Evolutionary conservation across 2,113 vertebrate genomes (phyloP).

Genomic region (Phylloscopus trochiloides): DNA sequence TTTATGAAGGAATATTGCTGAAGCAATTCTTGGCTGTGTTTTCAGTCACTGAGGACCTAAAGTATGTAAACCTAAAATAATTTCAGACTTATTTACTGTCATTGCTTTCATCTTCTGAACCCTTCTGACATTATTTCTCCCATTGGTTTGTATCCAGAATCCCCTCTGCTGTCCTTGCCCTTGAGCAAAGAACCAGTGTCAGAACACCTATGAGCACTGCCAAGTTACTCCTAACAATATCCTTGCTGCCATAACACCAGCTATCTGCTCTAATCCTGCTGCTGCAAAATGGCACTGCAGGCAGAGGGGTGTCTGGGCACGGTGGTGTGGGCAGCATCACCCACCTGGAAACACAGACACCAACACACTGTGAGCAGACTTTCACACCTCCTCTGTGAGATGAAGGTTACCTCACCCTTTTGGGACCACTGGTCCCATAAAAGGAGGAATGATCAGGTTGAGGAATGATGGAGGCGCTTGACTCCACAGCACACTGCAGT

Average conservation of each 20-base stretch:
- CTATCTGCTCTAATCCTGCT: slow-evolving; percentile 75
- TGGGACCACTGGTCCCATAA: not conserved
- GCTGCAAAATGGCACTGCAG: slow-evolving; percentile 53
- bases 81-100: slow-evolving; percentile 65
- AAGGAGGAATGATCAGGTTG: not conserved
- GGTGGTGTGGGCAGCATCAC: not conserved
- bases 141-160: slow-evolving; percentile 56
- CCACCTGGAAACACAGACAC: not conserved
- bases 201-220: slow-evolving; percentile 69
- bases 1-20: slow-evolving; percentile 80
- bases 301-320: not conserved
- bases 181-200: slow-evolving; percentile 73
- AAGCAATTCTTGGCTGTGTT: slow-evolving; percentile 78
- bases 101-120: slow-evolving; percentile 68
- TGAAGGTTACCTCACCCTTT: not conserved
- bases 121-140: slow-evolving; percentile 66
- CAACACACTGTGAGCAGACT: not conserved
- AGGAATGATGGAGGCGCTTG: not conserved
- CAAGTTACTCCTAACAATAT: slow-evolving; percentile 75
- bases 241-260: slow-evolving; percentile 71
- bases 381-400: not conserved
- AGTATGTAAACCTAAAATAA: slow-evolving; percentile 73
- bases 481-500: not conserved
- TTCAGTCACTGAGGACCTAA: slow-evolving; percentile 71
- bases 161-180: slow-evolving; percentile 72